Conservation (phyloP, 2,888 invertebrate species). For the Baronia brevicornis region DNA sequence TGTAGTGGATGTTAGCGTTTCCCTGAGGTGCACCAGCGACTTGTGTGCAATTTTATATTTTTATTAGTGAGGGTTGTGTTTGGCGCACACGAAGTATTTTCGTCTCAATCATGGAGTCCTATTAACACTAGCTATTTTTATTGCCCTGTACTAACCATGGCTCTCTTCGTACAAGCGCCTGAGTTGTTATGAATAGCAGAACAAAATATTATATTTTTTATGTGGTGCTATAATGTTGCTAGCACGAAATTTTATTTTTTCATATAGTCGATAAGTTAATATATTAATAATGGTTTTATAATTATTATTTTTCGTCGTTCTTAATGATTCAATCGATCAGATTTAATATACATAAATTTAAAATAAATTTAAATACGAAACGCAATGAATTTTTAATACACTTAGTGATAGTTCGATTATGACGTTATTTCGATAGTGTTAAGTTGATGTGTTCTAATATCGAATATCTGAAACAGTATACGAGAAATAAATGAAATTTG, state of each 20-base stretch:
- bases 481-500: constrained; percentile 54
- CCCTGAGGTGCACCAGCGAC: constrained; percentile 24
- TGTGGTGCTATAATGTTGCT: constrained; percentile 55
- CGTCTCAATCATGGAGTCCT: constrained; percentile 5
- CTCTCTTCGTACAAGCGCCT: constrained; percentile 15
- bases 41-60: constrained; percentile 64
- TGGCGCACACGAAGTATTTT: constrained; percentile 36
- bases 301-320: constrained; percentile 32
- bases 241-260: constrained; percentile 53
- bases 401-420: constrained; percentile 46
- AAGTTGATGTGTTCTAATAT: constrained; percentile 70
- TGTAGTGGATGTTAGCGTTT: background rate
- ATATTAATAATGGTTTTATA: constrained; percentile 29
- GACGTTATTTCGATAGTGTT: constrained; percentile 44
- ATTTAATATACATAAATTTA: constrained; percentile 38
- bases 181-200: constrained; percentile 57
- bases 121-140: constrained; percentile 13
- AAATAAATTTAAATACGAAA: constrained; percentile 11
- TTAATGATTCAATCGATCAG: constrained; percentile 18
- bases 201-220: constrained; percentile 45
- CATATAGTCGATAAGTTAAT: constrained; percentile 39
- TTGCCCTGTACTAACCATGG: constrained; percentile 17
- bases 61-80: constrained; percentile 58
- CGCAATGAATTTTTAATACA: constrained; percentile 17
- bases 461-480: constrained; percentile 75